A percentile compares a stretch with the other conserved stretches of the same genome.
These are phyloP conservation scores for Lottia scabra DNA, from an alignment of 2,888 invertebrate genomes.

Conservation along the genomic window DNA sequence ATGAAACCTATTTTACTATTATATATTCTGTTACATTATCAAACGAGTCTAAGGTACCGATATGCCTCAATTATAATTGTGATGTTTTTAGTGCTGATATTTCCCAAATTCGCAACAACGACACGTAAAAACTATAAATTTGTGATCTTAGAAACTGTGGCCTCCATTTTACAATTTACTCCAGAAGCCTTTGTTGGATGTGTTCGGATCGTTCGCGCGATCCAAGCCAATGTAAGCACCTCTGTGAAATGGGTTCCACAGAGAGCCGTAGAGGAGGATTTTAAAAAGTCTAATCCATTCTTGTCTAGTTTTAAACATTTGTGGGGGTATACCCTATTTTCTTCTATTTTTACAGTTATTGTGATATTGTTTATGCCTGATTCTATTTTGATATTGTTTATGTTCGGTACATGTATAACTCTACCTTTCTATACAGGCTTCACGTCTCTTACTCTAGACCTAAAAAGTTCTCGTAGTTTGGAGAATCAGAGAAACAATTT, in stretches of 20 bases:
- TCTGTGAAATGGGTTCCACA: conserved; percentile 60
- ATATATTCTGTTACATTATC: conserved; percentile 53
- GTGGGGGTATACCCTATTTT: conserved; percentile 56
- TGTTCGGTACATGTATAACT: conserved; percentile 48
- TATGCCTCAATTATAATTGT: conserved; percentile 54
- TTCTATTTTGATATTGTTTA: conserved; percentile 43
- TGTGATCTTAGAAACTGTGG: conserved; percentile 54
- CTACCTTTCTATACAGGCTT: conserved; percentile 57
- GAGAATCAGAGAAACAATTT: conserved; percentile 15
- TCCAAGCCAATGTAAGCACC: conserved; percentile 52
- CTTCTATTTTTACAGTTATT: conserved; percentile 40
- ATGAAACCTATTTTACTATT: conserved; percentile 57
- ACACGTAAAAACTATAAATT: conserved; percentile 49
- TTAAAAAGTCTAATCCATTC: conserved; percentile 55
- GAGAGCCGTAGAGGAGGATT: conserved; percentile 57
- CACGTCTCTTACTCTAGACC: conserved; percentile 41
- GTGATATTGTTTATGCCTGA: conserved; percentile 42
- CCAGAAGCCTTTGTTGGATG: conserved; percentile 59
- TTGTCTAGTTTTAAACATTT: conserved; percentile 55
- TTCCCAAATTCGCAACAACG: conserved; percentile 58
- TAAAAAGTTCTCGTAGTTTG: conserved; percentile 20
- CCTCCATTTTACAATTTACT: conserved; percentile 59
- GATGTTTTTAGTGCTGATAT: conserved; percentile 57
- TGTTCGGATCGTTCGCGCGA: conserved; percentile 51
- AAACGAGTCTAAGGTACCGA: conserved; percentile 45